Evolutionary conservation across 1,140 invertebrate species (phyloP), one percentile per base, ranked within the genome.

Genomic region (Mylabris phalerata): DNA sequence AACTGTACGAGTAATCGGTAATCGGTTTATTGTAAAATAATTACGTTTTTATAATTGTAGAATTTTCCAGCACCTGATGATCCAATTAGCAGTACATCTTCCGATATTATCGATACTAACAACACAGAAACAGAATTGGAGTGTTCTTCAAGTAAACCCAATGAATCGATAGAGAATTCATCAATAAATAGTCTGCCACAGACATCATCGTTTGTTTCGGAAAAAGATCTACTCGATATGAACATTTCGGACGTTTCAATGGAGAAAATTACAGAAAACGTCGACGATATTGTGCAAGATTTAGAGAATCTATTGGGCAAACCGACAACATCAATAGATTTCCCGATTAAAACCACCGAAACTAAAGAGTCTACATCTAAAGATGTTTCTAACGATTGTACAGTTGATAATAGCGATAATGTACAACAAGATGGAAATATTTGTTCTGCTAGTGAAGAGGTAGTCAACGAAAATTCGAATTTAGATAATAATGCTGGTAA

Each of bases 261-360:
- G 42, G 71, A 70, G 32, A 68, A 68, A 55, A 72, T 73, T 38
- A 68, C 62, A 26, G 72, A 73, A 61, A 66, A 73, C 65, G 72
- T 73, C 40, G 71, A 73, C 52, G 72, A 73, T 61, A 65, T 73
- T 62, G 72, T 71, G 6, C 68, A 70, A 44, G 71, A 73, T 59
- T 62, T 73, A 48, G 71, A 73, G 54, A 73, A 68, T 50, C 54
- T 73, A 26, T 52, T 73, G 11, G 72, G 70, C 3, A 67, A 70
- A 57, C 55, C 71, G n/a, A 48, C 47, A 3, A 44, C 26, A 3
- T 50, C 55, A 3, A 49, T 57, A 13, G 9, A 58, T 45, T 45
- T 45, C 32, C 27, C 56, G 2, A 58, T 43, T 25, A 38, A 43
- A 19, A n/a, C 3, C 25, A 43, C 32, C 10, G 46, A 57, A 39